phyloP scores from a whole-genome alignment of 2,888 invertebrate genomes.

The Nemotelus nigrinus region DNA sequence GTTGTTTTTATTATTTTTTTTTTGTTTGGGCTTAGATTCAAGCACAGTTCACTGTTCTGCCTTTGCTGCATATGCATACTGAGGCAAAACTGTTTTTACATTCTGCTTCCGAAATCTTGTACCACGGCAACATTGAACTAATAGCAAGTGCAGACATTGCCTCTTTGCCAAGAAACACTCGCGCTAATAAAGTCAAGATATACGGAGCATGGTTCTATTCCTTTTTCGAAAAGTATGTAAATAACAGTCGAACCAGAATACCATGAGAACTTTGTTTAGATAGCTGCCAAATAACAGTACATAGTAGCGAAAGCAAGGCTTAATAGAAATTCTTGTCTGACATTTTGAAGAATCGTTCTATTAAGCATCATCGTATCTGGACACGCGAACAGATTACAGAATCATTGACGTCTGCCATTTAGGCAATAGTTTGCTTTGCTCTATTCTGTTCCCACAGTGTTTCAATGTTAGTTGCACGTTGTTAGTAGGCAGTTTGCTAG shows the following conservation, averaged over 20 bases:
- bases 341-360: constrained; percentile 34
- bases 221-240: background rate
- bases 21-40: background rate
- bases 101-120: too few species aligned
- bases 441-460: too few species aligned
- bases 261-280: background rate
- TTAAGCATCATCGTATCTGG: background rate
- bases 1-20: background rate
- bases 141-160: too few species aligned
- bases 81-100: too few species aligned
- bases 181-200: too few species aligned
- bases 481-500: too few species aligned
- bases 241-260: background rate
- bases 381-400: constrained; percentile 9
- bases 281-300: background rate
- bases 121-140: too few species aligned
- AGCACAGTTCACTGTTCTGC: background rate
- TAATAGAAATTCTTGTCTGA: constrained; percentile 36
- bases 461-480: too few species aligned
- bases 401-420: constrained; percentile 22
- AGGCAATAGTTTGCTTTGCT: background rate
- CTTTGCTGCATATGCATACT: too few species aligned
- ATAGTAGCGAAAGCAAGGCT: constrained; percentile 1
- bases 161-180: too few species aligned
- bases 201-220: too few species aligned